Evolutionary conservation across 2,888 invertebrate genomes (phyloP).

Genomic region (Stomorhina lunata): DNA sequence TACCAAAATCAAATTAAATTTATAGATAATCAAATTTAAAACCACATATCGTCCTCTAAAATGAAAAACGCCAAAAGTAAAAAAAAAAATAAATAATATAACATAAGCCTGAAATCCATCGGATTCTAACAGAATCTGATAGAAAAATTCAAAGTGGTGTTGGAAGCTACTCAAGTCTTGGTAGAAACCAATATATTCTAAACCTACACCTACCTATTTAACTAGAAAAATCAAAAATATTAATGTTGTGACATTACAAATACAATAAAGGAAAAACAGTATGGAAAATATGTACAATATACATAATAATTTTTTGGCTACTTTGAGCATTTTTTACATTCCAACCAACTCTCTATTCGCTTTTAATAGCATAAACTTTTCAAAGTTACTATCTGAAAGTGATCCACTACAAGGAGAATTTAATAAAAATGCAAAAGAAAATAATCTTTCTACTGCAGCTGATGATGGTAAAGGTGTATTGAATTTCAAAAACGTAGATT

Average conservation of each 20-base stretch:
- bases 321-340: too few relatives aligned
- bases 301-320: too few relatives aligned
- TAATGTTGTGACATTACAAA: constrained; percentile 1
- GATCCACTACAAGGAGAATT: too few relatives aligned
- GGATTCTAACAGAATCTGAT: background rate
- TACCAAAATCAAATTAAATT: too few relatives aligned
- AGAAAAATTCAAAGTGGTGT: background rate
- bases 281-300: constrained; percentile 5
- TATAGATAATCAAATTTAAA: too few relatives aligned
- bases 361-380: too few relatives aligned
- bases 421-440: constrained; percentile 15
- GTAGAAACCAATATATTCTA: constrained; percentile 1
- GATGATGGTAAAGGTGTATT: constrained; percentile 20
- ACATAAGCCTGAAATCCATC: background rate
- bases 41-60: too few relatives aligned
- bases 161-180: background rate
- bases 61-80: too few relatives aligned
- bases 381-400: too few relatives aligned
- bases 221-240: background rate
- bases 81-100: too few relatives aligned
- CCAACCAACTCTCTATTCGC: too few relatives aligned
- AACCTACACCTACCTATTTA: constrained; percentile 1
- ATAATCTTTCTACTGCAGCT: constrained; percentile 25
- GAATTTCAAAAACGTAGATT: too few relatives aligned
- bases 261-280: background rate